Evolutionary conservation across 1,140 invertebrate genomes (phyloP), one percentile per base, ranked within the genome.

Genomic region (Amphibalanus amphitrite): DNA sequence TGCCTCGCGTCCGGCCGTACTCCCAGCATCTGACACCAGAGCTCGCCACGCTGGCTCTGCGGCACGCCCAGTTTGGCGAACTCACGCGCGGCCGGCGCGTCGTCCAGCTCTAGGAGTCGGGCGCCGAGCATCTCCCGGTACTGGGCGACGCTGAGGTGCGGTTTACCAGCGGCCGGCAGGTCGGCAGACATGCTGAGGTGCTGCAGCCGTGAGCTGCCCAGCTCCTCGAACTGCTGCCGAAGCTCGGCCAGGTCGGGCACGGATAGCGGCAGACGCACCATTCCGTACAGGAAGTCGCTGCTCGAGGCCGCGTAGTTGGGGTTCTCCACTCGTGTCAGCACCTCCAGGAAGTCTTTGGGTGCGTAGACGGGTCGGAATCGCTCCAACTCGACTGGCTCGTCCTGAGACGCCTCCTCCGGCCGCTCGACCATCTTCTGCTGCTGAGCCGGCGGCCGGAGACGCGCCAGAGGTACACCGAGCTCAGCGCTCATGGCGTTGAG

Each of bases 281-380:
- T 28, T 65, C 71, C 47, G 70, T 64, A 73, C n/a, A 69, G 72
- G 29, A 67, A 64, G 25, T 67, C 30, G 25, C 59, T 25, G n/a
- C n/a, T 30, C 4, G 15, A 30, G 8, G 26, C 3, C 38, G 28
- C 30, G 74, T 89, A 89, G 73, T 88, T 86, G 64, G 92, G 90
- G 78, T 90, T 92, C 72, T 89, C 87, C 28, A 96, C 83, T 69
- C 88, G 89, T 40, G 93, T 82, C 15, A 97, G 80, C 20, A 95
- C 92, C 81, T 97, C 94, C 73, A 97, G 82, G 81, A 97, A 93
- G 81, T 97, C 95, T 83, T 96, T 96, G 13, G 93, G 92, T 15
- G 94, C 92, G 82, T 97, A 97, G 0, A 97, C 90, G 3, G 94
- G 93, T 74, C 93, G 84, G 75, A 95, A 94, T 78, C 90, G 88